Percentiles rank a stretch among this genome's conserved stretches.
phyloP scores from a whole-genome alignment of 2,113 vertebrate genomes.

The Pimephales promelas region DNA sequence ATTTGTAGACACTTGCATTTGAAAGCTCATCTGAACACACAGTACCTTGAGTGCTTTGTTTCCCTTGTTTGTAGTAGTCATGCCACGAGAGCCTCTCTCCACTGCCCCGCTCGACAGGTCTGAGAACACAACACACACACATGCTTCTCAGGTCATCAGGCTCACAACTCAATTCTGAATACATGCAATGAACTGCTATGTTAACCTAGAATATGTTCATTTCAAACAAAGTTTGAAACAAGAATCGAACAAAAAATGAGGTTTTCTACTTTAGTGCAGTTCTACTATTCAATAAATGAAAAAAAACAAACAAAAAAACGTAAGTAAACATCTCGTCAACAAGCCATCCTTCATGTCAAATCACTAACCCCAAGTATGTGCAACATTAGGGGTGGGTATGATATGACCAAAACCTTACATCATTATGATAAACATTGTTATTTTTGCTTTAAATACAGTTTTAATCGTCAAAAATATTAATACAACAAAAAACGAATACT shows the following conservation, averaged over 20 bases:
- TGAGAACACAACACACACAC: conserved; percentile 64
- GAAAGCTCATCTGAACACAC: conserved; percentile 48
- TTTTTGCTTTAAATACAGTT: too few species aligned
- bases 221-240: background rate
- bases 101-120: conserved; percentile 73
- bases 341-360: background rate
- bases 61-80: conserved; percentile 99
- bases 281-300: background rate
- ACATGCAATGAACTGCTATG: background rate
- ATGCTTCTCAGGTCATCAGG: background rate
- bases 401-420: too few species aligned
- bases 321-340: background rate
- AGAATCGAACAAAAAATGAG: background rate
- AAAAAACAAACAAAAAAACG: background rate
- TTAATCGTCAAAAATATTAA: too few species aligned
- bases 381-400: too few species aligned
- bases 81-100: conserved; percentile 88
- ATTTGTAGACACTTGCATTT: background rate
- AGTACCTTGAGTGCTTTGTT: conserved; percentile 97
- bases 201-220: background rate
- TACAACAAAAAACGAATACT: too few species aligned
- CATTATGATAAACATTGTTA: too few species aligned
- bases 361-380: background rate
- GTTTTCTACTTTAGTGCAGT: background rate
- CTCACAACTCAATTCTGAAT: background rate